Base-by-base conservation (phyloP, 1,140 invertebrate genomes). In the Bilobella aurantiaca region DNA sequence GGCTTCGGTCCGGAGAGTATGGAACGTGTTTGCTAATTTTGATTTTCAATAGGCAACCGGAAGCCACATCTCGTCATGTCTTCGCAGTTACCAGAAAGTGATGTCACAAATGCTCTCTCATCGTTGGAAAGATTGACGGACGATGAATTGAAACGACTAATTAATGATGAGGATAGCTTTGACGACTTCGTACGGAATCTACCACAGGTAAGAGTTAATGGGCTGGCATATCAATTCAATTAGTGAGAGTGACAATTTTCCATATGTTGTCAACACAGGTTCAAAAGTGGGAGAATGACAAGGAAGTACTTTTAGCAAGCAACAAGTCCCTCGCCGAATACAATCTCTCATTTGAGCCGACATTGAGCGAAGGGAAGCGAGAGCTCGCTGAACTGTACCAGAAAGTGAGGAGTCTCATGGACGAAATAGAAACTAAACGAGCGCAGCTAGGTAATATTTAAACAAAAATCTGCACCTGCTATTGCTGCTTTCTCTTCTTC, bases 271-370 rank as follows among this genome's bases (percentile, higher is more conserved):
- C n/a, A n/a, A n/a, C n/a, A 34, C 74, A 91, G 85, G 81, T 91
- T 0, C 87, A 90, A 76, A 83, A 86, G 63, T 81, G 90, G 69
- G 87, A 88, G 74, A 81, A 82, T 14, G 89, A 94, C 73, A 91
- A 91, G 72, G 89, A 93, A 76, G 85, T 86, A 76, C 78, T 93
- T 56, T 85, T 94, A 74, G 88, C 87, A 1, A 87, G 86, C 69
- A 95, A 93, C 75, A 86, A 89, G 75, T 89, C 85, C 30, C 77
- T 91, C 59, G 91, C 92, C 1, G 91, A 96, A 76, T 87, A 83
- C 71, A 96, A 95, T 77, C 80, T 96, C 25, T 81, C 84, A 18
- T 86, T 86, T 74, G 88, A 94, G 78, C 88, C 90, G 34, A 81
- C 85, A 74, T 78, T 94, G n/a, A 81, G 85, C 47, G 84, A 88